Evolutionary conservation across 1,140 invertebrate species (phyloP), one percentile per base, ranked within the genome.

Genomic region (Rhagoletis zephyria): DNA sequence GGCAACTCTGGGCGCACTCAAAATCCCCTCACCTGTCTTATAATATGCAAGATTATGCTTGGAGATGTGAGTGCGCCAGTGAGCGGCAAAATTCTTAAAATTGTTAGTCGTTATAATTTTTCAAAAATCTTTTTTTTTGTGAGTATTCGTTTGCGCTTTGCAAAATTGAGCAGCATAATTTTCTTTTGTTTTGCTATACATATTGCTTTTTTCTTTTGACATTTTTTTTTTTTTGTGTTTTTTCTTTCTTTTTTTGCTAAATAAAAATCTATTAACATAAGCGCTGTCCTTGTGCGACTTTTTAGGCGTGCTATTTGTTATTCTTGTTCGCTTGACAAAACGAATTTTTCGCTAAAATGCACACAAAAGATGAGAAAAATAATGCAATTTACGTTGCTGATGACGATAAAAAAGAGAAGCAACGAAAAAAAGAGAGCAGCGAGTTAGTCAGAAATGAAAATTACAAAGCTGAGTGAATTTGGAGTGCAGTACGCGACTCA

Each of bases 321-420:
- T 81, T 56, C 19, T 56, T 30, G 48, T 56, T 19, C 48, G 51
- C n/a, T 30, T 81, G 48, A 51, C 48, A 81, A 81, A 81, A 81
- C 19, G 48, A 30, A 59, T 74, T 74, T 74, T 74, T 74, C 67
- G 67, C 67, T 74, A 81, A 81, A 16, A 56, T 56, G 48, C 48
- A 56, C 74, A 16, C 74, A 56, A 56, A 56, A 81, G 74, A 81
- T 81, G 74, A 81, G 74, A 81, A 74, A 81, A 81, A 48, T 81
- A 81, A 51, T 81, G 74, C 51, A 81, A 81, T 81, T 81, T 59
- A 30, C 45, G 74, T 81, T 81, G 74, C 45, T 10, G 70, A 81
- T 81, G 48, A 81, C 56, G 45, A 74, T 70, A 45, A 48, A 45
- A 10, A 42, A 45, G 67, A 12, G 12, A 30, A 30, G 12, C 40